Evolutionary conservation across 2,797 vertebrate species (phyloP).

Genomic region (Cossypha niveicapilla): DNA sequence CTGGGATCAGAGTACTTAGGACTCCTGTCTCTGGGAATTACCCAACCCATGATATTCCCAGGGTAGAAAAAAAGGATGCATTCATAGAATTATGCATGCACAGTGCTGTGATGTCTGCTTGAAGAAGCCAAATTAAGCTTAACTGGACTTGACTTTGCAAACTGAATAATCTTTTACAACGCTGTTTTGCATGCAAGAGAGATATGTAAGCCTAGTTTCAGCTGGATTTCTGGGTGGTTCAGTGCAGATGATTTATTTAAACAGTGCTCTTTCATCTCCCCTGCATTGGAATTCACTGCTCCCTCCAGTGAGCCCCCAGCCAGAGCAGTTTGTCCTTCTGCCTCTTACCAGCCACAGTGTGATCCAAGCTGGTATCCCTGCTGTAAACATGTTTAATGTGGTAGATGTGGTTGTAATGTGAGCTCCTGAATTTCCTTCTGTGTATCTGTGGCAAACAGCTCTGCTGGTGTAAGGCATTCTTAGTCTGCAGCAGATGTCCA

Average conservation of each 20-base stretch:
- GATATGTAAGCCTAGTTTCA: not conserved
- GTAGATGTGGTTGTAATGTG: not conserved
- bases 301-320: not conserved
- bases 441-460: not conserved
- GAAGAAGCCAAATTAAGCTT: not conserved
- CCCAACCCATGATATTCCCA: not conserved
- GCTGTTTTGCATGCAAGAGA: not conserved
- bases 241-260: not conserved
- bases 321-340: not conserved
- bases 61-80: not conserved
- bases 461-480: not conserved
- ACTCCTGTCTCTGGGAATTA: not conserved
- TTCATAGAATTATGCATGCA: not conserved
- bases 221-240: not conserved
- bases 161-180: not conserved
- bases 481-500: not conserved
- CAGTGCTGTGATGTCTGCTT: not conserved
- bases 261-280: not conserved
- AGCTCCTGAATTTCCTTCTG: not conserved
- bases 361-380: not conserved
- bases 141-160: conserved; percentile 1
- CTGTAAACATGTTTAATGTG: not conserved
- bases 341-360: not conserved
- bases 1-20: not conserved
- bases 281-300: not conserved